phyloP scores from a whole-genome alignment of 23 tunicate species.

The Halocynthia roretzi region DNA sequence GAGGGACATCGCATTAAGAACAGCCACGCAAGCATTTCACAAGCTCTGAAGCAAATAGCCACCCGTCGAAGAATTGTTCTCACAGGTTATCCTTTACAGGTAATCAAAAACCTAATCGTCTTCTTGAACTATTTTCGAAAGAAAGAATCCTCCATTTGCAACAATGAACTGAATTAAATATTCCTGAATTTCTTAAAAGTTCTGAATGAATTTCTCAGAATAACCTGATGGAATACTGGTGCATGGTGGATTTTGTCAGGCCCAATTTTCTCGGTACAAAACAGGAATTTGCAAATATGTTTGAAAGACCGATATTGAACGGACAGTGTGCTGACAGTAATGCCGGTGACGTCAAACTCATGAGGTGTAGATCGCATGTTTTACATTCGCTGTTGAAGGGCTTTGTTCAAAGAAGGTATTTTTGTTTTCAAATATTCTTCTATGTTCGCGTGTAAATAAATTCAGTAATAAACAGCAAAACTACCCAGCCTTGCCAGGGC shows the following conservation, averaged over 20 bases:
- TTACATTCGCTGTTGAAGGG: conserved; percentile 89
- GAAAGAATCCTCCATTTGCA: too few species aligned
- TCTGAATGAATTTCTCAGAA: conserved; percentile 27
- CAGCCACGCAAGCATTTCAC: conserved; percentile 81
- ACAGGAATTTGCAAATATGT: conserved; percentile 93
- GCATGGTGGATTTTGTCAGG: conserved; percentile 97
- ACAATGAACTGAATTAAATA: neutral
- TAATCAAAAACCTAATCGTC: neutral
- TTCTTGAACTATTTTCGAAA: neutral
- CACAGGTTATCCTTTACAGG: conserved; percentile 95
- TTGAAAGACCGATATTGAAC: conserved; percentile 87
- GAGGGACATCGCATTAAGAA: conserved; percentile 98
- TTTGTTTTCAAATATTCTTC: neutral
- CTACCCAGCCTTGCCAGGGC: too few species aligned
- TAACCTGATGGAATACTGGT: conserved; percentile 95
- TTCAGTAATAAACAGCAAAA: too few species aligned
- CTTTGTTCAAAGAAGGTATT: conserved; percentile 86
- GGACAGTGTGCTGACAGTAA: conserved; percentile 94
- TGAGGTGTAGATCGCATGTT: conserved; percentile 92
- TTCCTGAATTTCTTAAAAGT: neutral
- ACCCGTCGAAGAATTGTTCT: conserved; percentile 79
- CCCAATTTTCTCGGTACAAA: conserved; percentile 89
- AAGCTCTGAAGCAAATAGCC: conserved; percentile 61
- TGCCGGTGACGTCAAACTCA: conserved; percentile 44
- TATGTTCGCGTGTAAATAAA: too few species aligned